phyloP scores from a whole-genome alignment of 1,140 invertebrate species.

The Drosophila mayri region DNA sequence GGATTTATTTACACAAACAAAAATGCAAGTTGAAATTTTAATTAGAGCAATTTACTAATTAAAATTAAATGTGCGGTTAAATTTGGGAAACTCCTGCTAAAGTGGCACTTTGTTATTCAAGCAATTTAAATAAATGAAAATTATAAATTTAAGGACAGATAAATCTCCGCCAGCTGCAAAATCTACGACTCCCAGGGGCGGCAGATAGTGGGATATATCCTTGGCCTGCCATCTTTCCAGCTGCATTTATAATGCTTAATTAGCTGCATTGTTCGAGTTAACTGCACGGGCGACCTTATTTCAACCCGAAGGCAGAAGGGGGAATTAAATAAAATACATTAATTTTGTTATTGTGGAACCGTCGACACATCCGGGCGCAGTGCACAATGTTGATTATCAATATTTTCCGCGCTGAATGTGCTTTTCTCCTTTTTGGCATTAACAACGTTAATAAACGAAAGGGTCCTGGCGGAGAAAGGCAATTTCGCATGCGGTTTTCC shows the following conservation, averaged over 20 bases:
- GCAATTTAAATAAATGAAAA: slow-evolving; percentile 34
- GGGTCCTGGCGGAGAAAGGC: slow-evolving; percentile 24
- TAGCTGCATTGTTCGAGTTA: slow-evolving; percentile 76
- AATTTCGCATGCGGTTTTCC: slow-evolving; percentile 53
- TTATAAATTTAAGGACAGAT: neutral
- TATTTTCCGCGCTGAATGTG: slow-evolving; percentile 44
- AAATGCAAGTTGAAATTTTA: slow-evolving; percentile 26
- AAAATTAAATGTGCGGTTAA: slow-evolving; percentile 14
- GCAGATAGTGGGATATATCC: slow-evolving; percentile 19
- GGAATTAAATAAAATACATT: slow-evolving; percentile 69
- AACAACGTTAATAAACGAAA: slow-evolving; percentile 52
- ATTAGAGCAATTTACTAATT: slow-evolving; percentile 52
- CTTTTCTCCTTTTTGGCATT: slow-evolving; percentile 43
- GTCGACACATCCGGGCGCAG: slow-evolving; percentile 30
- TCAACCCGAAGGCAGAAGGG: neutral
- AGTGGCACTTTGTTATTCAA: slow-evolving; percentile 3
- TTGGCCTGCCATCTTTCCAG: slow-evolving; percentile 32
- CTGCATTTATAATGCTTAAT: slow-evolving; percentile 77
- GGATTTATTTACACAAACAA: slow-evolving; percentile 53
- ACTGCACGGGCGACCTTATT: slow-evolving; percentile 63
- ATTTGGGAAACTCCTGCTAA: slow-evolving; percentile 21
- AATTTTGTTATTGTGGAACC: slow-evolving; percentile 61
- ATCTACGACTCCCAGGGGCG: slow-evolving; percentile 33
- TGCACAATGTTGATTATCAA: slow-evolving; percentile 65
- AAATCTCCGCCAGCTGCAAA: slow-evolving; percentile 9